These are phyloP conservation scores for Chrosomus eos DNA, from an alignment of 2,797 vertebrate genomes.

Conservation along the genomic window DNA sequence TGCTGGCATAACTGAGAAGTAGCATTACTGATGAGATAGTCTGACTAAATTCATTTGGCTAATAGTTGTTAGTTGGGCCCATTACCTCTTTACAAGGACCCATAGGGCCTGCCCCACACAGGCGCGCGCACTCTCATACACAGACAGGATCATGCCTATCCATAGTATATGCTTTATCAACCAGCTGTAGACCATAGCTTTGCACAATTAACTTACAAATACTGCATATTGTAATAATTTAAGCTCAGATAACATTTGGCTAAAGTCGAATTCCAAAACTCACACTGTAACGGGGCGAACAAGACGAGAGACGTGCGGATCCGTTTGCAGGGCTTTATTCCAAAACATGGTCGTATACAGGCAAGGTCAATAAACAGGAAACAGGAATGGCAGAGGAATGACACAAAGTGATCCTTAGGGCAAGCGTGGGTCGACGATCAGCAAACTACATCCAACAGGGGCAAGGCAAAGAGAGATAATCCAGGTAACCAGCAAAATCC, in stretches of 20 bases:
- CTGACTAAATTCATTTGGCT: slow-evolving; percentile 37
- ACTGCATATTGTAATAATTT: background rate
- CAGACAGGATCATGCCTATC: slow-evolving; percentile 14
- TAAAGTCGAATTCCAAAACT: background rate
- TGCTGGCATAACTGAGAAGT: slow-evolving; percentile 42
- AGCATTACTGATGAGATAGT: background rate
- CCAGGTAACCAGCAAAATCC: no score
- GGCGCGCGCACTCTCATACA: background rate
- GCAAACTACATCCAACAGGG: no score
- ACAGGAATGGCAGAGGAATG: no score
- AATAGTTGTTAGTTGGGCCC: slow-evolving; percentile 33
- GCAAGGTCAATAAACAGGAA: no score
- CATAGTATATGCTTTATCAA: slow-evolving; percentile 33
- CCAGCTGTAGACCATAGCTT: slow-evolving; percentile 15
- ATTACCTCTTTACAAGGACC: slow-evolving; percentile 1
- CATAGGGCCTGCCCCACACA: slow-evolving; percentile 22
- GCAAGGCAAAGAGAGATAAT: no score
- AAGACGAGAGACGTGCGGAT: no score
- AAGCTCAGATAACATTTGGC: background rate
- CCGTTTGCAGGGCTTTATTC: no score
- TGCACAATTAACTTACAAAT: slow-evolving; percentile 13
- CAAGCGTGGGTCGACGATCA: no score
- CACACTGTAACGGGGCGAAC: no score
- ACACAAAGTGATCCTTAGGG: no score
- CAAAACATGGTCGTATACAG: no score